A percentile compares a stretch with the other conserved stretches of the same genome.
These are phyloP conservation scores for Campylorhamphus procurvoides DNA, from an alignment of 2,113 vertebrate species.

Conservation along the genomic window DNA sequence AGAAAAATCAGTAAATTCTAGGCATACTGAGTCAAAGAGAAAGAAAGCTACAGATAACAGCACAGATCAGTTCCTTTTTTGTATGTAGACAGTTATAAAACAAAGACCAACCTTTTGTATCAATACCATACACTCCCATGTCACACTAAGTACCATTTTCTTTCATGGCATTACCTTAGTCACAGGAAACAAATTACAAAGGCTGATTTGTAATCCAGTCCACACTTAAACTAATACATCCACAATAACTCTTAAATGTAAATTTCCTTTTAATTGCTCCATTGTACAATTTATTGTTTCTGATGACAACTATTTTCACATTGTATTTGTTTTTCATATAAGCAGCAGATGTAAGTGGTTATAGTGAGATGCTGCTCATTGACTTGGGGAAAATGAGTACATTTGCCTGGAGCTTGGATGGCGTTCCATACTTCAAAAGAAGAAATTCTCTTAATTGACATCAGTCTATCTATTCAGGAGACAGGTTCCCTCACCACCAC, in stretches of 20 bases:
- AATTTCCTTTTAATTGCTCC: background rate
- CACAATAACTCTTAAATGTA: background rate
- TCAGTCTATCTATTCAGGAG: background rate
- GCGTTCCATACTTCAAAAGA: background rate
- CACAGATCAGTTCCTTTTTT: background rate
- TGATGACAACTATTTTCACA: background rate
- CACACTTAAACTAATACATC: background rate
- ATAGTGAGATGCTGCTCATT: background rate
- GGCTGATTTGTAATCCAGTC: background rate
- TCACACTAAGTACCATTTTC: background rate
- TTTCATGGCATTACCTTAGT: background rate
- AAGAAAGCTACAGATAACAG: background rate
- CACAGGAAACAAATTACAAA: background rate
- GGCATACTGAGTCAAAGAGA: background rate
- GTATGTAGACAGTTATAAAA: background rate
- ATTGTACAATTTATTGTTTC: background rate
- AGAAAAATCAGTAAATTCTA: background rate
- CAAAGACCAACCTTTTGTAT: background rate
- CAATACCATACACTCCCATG: background rate
- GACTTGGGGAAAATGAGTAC: background rate
- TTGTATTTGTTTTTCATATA: background rate
- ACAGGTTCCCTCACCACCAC: background rate
- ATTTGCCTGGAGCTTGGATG: background rate
- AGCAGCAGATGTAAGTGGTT: background rate
- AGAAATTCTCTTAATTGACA: background rate